These are phyloP conservation scores for Tapera naevia DNA, from an alignment of 2,797 vertebrate genomes.

Conservation along the genomic window DNA sequence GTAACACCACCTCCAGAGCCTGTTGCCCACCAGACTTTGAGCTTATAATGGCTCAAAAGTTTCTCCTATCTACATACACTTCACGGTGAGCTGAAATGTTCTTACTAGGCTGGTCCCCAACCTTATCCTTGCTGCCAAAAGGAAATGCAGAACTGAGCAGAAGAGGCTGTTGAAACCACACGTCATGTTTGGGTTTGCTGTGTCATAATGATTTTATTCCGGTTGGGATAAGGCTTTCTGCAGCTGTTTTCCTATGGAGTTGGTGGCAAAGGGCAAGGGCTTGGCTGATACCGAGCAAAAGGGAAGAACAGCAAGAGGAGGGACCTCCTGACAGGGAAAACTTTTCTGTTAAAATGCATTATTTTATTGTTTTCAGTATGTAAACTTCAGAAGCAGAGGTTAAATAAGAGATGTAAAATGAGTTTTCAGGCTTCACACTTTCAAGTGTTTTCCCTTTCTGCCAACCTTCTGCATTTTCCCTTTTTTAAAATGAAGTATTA, in stretches of 20 bases:
- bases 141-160: constrained; percentile 50
- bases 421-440: constrained; percentile 50
- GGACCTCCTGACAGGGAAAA: background rate
- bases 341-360: background rate
- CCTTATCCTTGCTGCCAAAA: constrained; percentile 53
- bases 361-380: background rate
- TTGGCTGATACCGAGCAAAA: background rate
- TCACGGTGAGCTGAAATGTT: constrained; percentile 29
- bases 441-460: constrained; percentile 16
- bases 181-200: constrained; percentile 57
- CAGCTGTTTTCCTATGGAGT: constrained; percentile 59
- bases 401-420: constrained; percentile 34
- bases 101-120: constrained; percentile 18
- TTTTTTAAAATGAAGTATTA: background rate
- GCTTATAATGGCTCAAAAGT: constrained; percentile 34
- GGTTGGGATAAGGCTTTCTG: constrained; percentile 56
- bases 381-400: constrained; percentile 4
- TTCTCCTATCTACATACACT: constrained; percentile 41
- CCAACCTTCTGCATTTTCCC: background rate
- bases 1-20: constrained; percentile 37
- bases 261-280: constrained; percentile 7
- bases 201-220: constrained; percentile 66
- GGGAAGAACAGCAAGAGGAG: background rate
- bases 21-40: constrained; percentile 3
- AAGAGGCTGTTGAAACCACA: constrained; percentile 64